Conservation (phyloP, 2,888 invertebrate genomes). For the Ophion slaviceki region DNA sequence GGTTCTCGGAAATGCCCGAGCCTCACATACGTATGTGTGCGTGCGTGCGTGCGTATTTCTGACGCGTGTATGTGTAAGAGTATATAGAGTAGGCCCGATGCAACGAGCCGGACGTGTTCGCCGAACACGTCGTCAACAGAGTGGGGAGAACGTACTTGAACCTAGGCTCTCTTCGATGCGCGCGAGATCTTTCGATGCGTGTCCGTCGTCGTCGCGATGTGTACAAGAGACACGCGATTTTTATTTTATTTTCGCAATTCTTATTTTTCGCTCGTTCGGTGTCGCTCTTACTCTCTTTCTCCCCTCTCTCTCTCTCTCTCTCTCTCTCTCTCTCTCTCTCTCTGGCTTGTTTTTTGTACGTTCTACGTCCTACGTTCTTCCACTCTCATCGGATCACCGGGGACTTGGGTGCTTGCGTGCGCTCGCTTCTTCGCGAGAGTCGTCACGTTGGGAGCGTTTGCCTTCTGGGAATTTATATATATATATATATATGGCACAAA, state of each 20-base stretch:
- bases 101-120: slow-evolving; percentile 59
- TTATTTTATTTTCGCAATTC: slow-evolving; percentile 23
- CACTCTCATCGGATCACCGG: slow-evolving; percentile 12
- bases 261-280: slow-evolving; percentile 5
- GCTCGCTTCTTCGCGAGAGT: slow-evolving; percentile 29
- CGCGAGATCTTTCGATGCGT: slow-evolving; percentile 77
- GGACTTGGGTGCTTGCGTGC: neutral
- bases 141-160: slow-evolving; percentile 75
- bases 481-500: neutral
- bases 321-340: slow-evolving; percentile 2
- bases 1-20: slow-evolving; percentile 64
- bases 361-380: slow-evolving; percentile 6
- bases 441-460: slow-evolving; percentile 37
- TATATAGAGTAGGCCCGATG: slow-evolving; percentile 43
- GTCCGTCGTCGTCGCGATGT: slow-evolving; percentile 82
- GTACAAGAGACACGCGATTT: slow-evolving; percentile 9
- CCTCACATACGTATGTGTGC: slow-evolving; percentile 9
- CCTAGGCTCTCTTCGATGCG: slow-evolving; percentile 57
- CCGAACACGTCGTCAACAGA: slow-evolving; percentile 69
- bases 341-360: slow-evolving; percentile 16
- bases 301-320: neutral
- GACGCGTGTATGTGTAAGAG: neutral
- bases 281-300: neutral
- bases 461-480: slow-evolving; percentile 41
- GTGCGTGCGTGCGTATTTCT: neutral